Evolutionary conservation across 2,113 vertebrate species (phyloP).

Genomic region (Sphaerodactylus townsendi): DNA sequence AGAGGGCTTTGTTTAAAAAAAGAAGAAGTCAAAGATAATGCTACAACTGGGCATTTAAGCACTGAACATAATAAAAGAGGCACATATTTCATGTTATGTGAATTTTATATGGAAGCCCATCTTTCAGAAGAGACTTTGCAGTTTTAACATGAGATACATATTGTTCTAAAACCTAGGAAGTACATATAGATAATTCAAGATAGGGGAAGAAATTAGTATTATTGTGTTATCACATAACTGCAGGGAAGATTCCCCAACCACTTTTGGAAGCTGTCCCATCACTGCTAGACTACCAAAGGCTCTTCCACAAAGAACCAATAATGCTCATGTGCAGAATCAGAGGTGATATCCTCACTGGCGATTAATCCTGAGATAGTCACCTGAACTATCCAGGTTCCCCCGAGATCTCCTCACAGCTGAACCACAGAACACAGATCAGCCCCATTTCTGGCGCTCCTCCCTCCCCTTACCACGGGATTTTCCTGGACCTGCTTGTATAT

Average conservation of each 20-base stretch:
- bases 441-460: too few relatives aligned
- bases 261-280: background rate
- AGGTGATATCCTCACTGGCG: too few relatives aligned
- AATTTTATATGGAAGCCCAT: rapidly evolving
- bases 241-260: background rate
- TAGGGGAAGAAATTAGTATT: background rate
- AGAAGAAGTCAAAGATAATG: background rate
- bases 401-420: too few relatives aligned
- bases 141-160: background rate
- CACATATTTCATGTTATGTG: background rate
- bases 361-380: too few relatives aligned
- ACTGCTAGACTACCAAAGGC: background rate
- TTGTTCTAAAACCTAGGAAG: background rate
- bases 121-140: background rate
- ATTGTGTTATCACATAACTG: background rate
- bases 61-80: background rate
- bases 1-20: background rate
- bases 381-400: too few relatives aligned
- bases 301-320: background rate
- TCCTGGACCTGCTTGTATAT: too few relatives aligned
- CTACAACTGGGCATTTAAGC: background rate
- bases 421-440: too few relatives aligned
- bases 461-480: too few relatives aligned
- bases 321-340: background rate
- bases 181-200: background rate